Evolutionary conservation across 2,797 vertebrate genomes (phyloP).

Genomic region (Taenioides sp.): DNA sequence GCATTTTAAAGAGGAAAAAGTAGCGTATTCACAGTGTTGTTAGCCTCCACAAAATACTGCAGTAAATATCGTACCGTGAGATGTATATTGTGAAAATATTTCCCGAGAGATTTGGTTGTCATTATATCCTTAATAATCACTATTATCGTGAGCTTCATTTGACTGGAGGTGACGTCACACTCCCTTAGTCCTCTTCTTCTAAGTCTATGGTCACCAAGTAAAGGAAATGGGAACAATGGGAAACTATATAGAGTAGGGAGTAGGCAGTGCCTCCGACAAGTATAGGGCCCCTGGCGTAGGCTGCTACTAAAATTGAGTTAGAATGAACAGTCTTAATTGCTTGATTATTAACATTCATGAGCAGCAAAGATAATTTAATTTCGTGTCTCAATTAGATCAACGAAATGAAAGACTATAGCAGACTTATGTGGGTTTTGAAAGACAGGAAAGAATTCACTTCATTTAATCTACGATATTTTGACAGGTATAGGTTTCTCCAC

Average conservation of each 20-base stretch:
- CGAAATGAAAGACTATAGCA: neutral
- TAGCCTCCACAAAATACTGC: too few species aligned
- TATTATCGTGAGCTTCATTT: too few species aligned
- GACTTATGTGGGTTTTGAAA: neutral
- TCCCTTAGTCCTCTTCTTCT: too few species aligned
- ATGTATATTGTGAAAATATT: too few species aligned
- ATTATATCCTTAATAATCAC: too few species aligned
- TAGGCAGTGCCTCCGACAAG: neutral
- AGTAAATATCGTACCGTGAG: too few species aligned
- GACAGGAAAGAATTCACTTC: neutral
- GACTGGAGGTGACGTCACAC: too few species aligned
- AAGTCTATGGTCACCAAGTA: neutral
- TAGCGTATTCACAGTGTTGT: too few species aligned
- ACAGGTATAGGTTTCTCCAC: neutral
- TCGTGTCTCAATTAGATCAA: neutral
- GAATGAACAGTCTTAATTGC: conserved; percentile 32
- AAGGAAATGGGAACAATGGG: neutral
- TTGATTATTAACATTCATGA: conserved; percentile 3
- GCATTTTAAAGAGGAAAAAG: too few species aligned
- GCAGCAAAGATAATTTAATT: neutral
- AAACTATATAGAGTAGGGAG: neutral
- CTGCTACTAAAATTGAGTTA: neutral
- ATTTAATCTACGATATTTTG: neutral
- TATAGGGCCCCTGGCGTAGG: neutral
- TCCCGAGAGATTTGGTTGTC: too few species aligned